Percentiles rank a stretch among this genome's conserved stretches.
These are phyloP conservation scores for Tetanocera ferruginea DNA, from an alignment of 2,888 invertebrate genomes.

Conservation along the genomic window DNA sequence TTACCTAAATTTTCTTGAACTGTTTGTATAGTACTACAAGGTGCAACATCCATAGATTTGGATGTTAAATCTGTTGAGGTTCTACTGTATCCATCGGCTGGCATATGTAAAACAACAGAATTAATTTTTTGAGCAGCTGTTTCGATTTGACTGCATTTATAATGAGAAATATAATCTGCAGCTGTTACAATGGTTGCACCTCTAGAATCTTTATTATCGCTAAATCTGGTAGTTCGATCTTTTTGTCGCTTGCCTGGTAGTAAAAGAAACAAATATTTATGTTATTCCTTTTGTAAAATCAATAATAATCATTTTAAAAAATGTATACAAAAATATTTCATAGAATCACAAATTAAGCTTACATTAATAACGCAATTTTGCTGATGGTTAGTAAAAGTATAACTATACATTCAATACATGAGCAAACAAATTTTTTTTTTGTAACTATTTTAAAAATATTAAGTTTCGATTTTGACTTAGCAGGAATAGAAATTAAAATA, in stretches of 20 bases:
- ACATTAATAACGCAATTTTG: no score
- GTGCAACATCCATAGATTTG: conserved; percentile 13
- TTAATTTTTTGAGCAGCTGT: conserved; percentile 39
- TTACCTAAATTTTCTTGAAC: not conserved
- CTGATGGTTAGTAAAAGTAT: no score
- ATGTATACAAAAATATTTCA: not conserved
- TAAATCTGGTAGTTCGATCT: conserved; percentile 68
- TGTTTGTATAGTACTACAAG: not conserved
- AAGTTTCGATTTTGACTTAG: conserved; percentile 16
- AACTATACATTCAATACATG: conserved; percentile 8
- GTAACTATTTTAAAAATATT: not conserved
- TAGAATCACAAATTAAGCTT: no score
- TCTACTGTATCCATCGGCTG: conserved; percentile 33
- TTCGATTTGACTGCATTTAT: conserved; percentile 41
- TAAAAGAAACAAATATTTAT: conserved; percentile 35
- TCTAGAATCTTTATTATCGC: conserved; percentile 67
- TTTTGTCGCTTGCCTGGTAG: conserved; percentile 64
- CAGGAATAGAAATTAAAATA: conserved; percentile 6
- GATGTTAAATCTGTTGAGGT: not conserved
- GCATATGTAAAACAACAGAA: conserved; percentile 54
- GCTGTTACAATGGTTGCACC: conserved; percentile 44
- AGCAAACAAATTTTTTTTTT: not conserved
- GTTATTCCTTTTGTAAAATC: conserved; percentile 21
- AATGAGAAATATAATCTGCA: conserved; percentile 54
- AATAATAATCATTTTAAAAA: not conserved